These are phyloP conservation scores for Falco columbarius DNA, from an alignment of 2,797 vertebrate genomes.

Conservation along the genomic window DNA sequence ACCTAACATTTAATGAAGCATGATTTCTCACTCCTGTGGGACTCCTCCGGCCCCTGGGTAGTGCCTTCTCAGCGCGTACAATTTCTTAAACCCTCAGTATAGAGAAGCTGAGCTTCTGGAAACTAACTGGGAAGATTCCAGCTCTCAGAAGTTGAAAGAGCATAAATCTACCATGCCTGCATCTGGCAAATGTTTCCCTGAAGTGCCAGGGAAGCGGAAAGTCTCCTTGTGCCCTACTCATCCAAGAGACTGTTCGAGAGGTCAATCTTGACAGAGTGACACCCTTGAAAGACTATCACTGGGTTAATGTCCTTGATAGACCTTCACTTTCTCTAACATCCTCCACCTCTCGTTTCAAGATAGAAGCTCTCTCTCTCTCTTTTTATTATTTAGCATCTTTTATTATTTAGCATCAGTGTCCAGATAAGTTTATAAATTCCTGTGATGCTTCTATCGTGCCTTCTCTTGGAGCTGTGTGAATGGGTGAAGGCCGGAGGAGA, in stretches of 20 bases:
- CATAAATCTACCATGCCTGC: slow-evolving; percentile 16
- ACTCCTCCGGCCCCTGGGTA: not conserved
- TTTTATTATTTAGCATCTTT: not conserved
- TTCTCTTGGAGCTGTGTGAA: not conserved
- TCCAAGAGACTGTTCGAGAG: slow-evolving; percentile 13
- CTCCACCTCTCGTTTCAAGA: not conserved
- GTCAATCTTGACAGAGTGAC: slow-evolving; percentile 24
- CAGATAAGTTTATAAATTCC: not conserved
- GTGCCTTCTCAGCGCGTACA: not conserved
- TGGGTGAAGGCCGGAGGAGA: not conserved
- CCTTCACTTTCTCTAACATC: not conserved
- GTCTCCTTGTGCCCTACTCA: slow-evolving; percentile 29
- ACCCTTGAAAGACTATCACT: not conserved
- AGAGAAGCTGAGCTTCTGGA: slow-evolving; percentile 19
- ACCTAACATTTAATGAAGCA: not conserved
- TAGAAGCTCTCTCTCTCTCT: not conserved
- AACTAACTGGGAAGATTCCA: slow-evolving; percentile 32
- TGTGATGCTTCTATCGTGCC: not conserved
- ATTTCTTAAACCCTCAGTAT: not conserved
- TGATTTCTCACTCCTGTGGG: not conserved
- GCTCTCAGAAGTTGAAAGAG: slow-evolving; percentile 24
- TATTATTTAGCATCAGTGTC: not conserved
- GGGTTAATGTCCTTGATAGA: slow-evolving; percentile 19
- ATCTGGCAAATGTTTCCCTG: slow-evolving; percentile 44
- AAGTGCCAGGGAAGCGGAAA: slow-evolving; percentile 43